Conservation (phyloP, 1,140 invertebrate species). For the Papilio glaucus region DNA sequence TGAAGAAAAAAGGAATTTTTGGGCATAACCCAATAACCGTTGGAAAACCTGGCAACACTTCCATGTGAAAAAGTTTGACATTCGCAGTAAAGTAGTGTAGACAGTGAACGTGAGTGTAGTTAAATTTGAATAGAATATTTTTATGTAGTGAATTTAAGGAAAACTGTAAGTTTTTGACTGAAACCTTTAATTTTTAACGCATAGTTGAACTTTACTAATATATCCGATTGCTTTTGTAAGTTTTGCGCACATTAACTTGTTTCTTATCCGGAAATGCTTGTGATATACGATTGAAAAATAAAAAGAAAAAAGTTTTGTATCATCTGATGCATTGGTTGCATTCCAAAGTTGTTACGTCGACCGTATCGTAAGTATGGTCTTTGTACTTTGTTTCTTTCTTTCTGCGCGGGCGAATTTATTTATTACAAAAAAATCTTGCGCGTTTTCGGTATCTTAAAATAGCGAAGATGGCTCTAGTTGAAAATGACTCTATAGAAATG, state of each 20-base stretch:
- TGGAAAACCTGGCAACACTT: conserved; percentile 57
- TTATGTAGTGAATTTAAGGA: conserved; percentile 71
- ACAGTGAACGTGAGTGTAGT: conserved; percentile 77
- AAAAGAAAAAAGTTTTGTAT: conserved; percentile 69
- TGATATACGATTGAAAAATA: conserved; percentile 67
- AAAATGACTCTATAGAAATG: conserved; percentile 63
- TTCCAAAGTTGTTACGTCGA: conserved; percentile 74
- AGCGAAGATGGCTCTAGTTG: conserved; percentile 49
- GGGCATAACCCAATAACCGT: conserved; percentile 43
- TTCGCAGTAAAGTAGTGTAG: conserved; percentile 71
- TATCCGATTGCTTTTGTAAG: conserved; percentile 35
- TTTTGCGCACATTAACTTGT: conserved; percentile 41
- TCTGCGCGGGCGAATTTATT: conserved; percentile 54
- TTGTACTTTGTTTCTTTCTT: conserved; percentile 45
- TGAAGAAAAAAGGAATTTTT: conserved; percentile 25
- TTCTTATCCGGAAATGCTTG: conserved; percentile 69
- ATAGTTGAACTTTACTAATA: conserved; percentile 38
- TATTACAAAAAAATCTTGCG: conserved; percentile 51
- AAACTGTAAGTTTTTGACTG: conserved; percentile 73
- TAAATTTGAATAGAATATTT: conserved; percentile 62
- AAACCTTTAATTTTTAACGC: conserved; percentile 55
- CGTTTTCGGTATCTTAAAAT: conserved; percentile 70
- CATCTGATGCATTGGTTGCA: conserved; percentile 71
- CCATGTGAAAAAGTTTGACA: conserved; percentile 63
- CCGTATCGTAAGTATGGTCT: conserved; percentile 55